phyloP scores from a whole-genome alignment of 2,113 vertebrate genomes.

The Malurus alboscapulatus region DNA sequence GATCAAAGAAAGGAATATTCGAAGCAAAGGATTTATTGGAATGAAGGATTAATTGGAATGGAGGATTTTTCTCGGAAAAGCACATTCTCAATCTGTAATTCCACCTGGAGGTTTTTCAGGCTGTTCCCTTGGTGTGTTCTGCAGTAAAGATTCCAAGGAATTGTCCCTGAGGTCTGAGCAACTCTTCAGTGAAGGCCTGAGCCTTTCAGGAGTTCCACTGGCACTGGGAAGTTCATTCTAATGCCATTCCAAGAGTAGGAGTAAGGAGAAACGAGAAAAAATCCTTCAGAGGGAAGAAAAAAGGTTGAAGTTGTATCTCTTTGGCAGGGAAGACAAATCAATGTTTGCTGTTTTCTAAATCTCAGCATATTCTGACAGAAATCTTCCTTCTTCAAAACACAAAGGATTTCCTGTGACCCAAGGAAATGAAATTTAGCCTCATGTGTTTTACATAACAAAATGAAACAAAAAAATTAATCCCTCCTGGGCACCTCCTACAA shows the following conservation, averaged over 20 bases:
- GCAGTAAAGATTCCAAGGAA: not conserved
- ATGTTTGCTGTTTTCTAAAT: not conserved
- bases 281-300: not conserved
- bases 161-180: not conserved
- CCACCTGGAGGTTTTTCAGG: not conserved
- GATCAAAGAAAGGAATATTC: not conserved
- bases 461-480: not conserved
- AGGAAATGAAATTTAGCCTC: not conserved
- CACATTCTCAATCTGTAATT: accelerated
- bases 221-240: not conserved
- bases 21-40: not conserved
- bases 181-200: not conserved
- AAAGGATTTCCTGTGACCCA: not conserved
- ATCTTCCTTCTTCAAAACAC: not conserved
- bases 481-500: not conserved
- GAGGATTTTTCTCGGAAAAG: not conserved
- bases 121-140: not conserved
- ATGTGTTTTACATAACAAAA: not conserved
- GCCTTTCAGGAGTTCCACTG: not conserved
- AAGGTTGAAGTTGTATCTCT: not conserved
- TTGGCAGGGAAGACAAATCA: not conserved
- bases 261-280: not conserved
- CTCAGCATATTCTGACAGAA: not conserved
- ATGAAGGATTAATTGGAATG: not conserved
- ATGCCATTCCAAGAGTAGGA: not conserved